phyloP scores from a whole-genome alignment of 2,888 invertebrate genomes.

The Seira sanloemensis region DNA sequence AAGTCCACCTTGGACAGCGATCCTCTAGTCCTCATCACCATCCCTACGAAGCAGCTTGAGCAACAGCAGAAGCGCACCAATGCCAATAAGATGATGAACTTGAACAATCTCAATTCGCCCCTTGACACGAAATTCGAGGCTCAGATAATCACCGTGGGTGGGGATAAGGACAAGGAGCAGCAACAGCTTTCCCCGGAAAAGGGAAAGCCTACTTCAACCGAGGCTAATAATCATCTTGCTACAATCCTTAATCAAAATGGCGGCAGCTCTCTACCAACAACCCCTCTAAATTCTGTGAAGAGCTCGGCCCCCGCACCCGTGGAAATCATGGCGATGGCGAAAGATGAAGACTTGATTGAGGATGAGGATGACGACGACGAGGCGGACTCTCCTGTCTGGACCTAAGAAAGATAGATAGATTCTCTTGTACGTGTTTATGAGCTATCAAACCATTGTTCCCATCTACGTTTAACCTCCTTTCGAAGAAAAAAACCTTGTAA shows the following conservation, averaged over 20 bases:
- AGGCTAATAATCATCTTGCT: slow-evolving; percentile 1
- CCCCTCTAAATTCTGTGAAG: too few relatives aligned
- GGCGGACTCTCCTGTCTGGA: slow-evolving; percentile 49
- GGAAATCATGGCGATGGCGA: slow-evolving; percentile 38
- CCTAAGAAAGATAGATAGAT: slow-evolving; percentile 5
- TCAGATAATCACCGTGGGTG: too few relatives aligned
- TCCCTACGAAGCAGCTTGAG: slow-evolving; percentile 20
- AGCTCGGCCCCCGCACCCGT: too few relatives aligned
- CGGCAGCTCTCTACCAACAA: too few relatives aligned
- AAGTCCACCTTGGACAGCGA: slow-evolving; percentile 51
- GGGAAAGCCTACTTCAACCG: not conserved
- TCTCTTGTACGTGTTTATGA: not conserved
- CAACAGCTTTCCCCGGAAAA: slow-evolving; percentile 17
- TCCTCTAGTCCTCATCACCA: slow-evolving; percentile 40
- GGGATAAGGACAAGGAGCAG: not conserved
- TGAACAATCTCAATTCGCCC: not conserved
- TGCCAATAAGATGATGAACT: not conserved
- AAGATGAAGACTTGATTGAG: slow-evolving; percentile 40
- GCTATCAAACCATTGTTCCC: not conserved
- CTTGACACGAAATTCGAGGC: too few relatives aligned
- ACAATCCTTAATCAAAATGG: too few relatives aligned
- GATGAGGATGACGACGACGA: slow-evolving; percentile 33
- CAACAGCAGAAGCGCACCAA: not conserved
- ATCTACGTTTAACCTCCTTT: not conserved
- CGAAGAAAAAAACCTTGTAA: slow-evolving; percentile 27